These are phyloP conservation scores for Tetranychus truncatus DNA, from an alignment of 2,888 invertebrate genomes.

Conservation along the genomic window DNA sequence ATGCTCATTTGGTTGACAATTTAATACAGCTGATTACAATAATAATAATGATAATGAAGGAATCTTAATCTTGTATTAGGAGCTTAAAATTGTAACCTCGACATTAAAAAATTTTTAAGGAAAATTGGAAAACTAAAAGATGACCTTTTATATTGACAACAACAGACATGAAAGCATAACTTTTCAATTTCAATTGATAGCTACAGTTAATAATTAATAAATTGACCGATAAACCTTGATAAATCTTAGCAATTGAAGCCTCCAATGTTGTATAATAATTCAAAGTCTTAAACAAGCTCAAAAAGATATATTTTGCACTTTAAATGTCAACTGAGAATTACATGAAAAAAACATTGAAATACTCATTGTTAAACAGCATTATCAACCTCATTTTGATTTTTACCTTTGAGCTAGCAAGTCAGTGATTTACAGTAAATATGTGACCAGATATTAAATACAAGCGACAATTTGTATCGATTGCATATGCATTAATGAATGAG, in stretches of 20 bases:
- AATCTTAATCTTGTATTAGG: too few relatives aligned
- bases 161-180: not conserved
- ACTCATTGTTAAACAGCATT: too few relatives aligned
- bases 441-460: too few relatives aligned
- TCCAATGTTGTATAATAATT: too few relatives aligned
- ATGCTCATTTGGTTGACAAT: not conserved
- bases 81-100: not conserved
- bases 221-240: slow-evolving; percentile 1
- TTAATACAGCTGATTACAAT: not conserved
- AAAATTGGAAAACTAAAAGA: not conserved
- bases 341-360: too few relatives aligned
- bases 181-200: not conserved
- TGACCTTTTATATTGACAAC: not conserved
- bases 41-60: too few relatives aligned
- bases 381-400: too few relatives aligned
- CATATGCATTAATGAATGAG: not conserved
- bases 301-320: not conserved
- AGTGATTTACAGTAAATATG: too few relatives aligned
- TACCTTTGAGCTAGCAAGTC: too few relatives aligned
- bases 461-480: too few relatives aligned
- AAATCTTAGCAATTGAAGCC: too few relatives aligned
- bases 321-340: not conserved
- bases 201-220: not conserved
- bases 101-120: not conserved
- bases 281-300: too few relatives aligned